Conservation (phyloP, 1,140 invertebrate genomes). For the Cotesia chilonis region DNA sequence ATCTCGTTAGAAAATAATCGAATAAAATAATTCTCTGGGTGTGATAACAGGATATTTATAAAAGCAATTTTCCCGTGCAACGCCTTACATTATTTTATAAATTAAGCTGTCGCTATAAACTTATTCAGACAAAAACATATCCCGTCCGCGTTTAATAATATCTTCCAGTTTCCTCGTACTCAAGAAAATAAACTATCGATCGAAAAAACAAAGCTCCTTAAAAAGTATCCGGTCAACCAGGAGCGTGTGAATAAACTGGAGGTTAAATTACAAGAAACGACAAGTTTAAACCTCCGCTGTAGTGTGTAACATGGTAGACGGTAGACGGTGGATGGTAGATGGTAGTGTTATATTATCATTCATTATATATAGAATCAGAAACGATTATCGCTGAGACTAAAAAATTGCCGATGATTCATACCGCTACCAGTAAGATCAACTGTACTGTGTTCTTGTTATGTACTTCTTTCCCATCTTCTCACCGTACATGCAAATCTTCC, state of each 20-base stretch:
- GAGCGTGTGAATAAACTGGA: constrained; percentile 10
- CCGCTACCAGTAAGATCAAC: constrained; percentile 27
- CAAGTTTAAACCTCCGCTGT: too few relatives aligned
- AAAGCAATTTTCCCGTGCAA: too few relatives aligned
- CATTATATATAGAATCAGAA: constrained; percentile 42
- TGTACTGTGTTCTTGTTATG: not conserved
- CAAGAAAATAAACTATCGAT: not conserved
- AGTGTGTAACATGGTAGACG: constrained; percentile 1
- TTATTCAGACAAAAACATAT: too few relatives aligned
- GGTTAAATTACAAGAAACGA: not conserved
- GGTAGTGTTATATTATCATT: not conserved
- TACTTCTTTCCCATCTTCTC: not conserved
- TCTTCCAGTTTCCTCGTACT: too few relatives aligned
- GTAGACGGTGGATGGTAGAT: not conserved
- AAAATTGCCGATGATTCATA: constrained; percentile 63
- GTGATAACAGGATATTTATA: too few relatives aligned
- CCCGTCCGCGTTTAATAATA: too few relatives aligned
- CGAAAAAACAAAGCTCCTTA: constrained; percentile 1
- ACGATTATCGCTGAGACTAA: constrained; percentile 61
- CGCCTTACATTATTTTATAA: too few relatives aligned
- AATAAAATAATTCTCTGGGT: too few relatives aligned
- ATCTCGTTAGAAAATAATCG: not conserved
- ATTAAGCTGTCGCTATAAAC: too few relatives aligned
- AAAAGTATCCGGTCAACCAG: not conserved
- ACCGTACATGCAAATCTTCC: constrained; percentile 58